Evolutionary conservation across 2,797 vertebrate species (phyloP).

Genomic region (Menidia menidia): DNA sequence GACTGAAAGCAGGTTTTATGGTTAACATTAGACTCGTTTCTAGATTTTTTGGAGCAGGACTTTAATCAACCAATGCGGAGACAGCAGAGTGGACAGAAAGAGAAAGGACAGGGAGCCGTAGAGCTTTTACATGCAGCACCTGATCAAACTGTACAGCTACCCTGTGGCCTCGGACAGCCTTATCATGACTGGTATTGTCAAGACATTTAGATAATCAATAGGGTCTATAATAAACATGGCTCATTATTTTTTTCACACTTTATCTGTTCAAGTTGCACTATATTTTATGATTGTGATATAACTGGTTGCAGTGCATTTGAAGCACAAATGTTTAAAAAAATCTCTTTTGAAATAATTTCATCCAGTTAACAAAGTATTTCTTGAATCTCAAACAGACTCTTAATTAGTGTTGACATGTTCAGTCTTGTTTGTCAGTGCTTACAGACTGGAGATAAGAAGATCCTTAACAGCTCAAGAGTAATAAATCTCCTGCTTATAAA

Average conservation of each 20-base stretch:
- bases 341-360: background rate
- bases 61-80: too few species aligned
- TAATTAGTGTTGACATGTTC: slow-evolving; percentile 41
- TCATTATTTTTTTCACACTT: background rate
- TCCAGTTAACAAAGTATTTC: background rate
- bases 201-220: background rate
- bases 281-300: background rate
- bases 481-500: slow-evolving; percentile 50
- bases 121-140: background rate
- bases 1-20: background rate
- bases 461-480: slow-evolving; percentile 16
- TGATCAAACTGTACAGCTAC: background rate
- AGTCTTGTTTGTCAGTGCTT: slow-evolving; percentile 35
- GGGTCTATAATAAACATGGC: background rate
- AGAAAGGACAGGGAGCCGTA: background rate
- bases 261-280: background rate
- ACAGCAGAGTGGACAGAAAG: too few species aligned
- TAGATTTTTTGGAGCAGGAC: too few species aligned
- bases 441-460: slow-evolving; percentile 23
- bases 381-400: slow-evolving; percentile 21
- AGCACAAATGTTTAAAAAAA: background rate
- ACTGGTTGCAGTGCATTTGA: background rate
- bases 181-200: slow-evolving; percentile 1
- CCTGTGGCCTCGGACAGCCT: background rate
- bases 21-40: too few species aligned